Base-by-base conservation (phyloP, 2,113 vertebrate genomes). In the Himantopus leucocephalus region DNA sequence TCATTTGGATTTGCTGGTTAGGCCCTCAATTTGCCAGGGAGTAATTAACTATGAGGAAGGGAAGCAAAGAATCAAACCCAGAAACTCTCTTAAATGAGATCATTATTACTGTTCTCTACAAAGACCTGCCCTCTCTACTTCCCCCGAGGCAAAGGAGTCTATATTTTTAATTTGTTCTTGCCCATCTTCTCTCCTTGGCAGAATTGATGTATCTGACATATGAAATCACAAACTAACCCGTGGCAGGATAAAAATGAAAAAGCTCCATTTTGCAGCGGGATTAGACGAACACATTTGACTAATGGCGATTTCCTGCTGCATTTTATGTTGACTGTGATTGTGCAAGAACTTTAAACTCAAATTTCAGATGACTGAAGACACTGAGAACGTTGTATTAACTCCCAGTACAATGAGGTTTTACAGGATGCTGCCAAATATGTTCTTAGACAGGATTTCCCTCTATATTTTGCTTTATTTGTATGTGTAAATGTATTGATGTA, bases 201-300 rank as follows among this genome's bases (percentile, higher is more conserved):
- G 94, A 97, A 97, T 95, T 97, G 97, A 98, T 92, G 97, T 92
- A 94, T 95, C 93, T 97, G 97, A 97, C 97, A 96, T 94, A 97
- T 76, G 90, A 98, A 98, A 97, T 97, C 97, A 96, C 97, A 97
- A 95, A 97, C 98, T 98, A 97, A 98, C 97, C 97, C 97, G 78
- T 98, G 98, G 97, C 97, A 50, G 98, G 97, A 92, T 92, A 63
- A 97, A 98, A 97, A 92, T 92, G 97, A 96, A 97, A 96, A 95
- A 97, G 97, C 97, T 97, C 94, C 95, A 92, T 94, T 96, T 89
- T 52, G 95, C 98, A 97, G 95, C 60, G 94, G 98, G 98, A 98
- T 98, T 98, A 98, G 96, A 88, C 27, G 72, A 94, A 91, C 97
- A 94, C 95, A 97, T 97, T 97, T 83, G 96, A 97, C 96, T 91